A percentile compares a stretch with the other conserved stretches of the same genome.
Conservation (phyloP, 2,797 vertebrate genomes). For the Acrocephalus scirpaceus region DNA sequence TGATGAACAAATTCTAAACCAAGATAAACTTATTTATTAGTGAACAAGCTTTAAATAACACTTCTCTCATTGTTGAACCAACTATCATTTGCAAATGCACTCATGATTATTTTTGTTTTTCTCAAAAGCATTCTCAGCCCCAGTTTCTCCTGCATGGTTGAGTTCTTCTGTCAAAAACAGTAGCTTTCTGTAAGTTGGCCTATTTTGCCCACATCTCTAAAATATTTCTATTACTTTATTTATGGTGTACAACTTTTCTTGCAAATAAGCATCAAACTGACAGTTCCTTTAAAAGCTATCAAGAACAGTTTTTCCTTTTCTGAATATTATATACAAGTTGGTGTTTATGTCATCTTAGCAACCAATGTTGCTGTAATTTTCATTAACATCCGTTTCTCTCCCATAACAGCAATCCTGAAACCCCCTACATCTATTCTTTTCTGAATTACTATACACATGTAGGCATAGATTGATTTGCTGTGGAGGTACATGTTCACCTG, state of each 20-base stretch:
- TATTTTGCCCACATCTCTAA: neutral
- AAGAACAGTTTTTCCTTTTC: neutral
- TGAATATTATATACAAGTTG: neutral
- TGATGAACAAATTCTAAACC: neutral
- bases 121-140: neutral
- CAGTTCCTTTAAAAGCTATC: neutral
- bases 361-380: neutral
- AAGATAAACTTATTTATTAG: neutral
- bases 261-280: neutral
- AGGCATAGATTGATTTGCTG: neutral
- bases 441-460: neutral
- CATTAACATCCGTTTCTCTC: neutral
- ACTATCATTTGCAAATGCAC: neutral
- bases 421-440: neutral
- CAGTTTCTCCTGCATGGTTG: neutral
- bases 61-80: neutral
- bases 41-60: neutral
- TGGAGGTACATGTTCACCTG: neutral
- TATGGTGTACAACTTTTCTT: neutral
- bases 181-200: neutral
- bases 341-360: neutral
- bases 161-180: constrained; percentile 1
- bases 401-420: neutral
- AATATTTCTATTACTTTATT: neutral
- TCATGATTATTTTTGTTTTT: neutral